Base-by-base conservation (phyloP, 2,113 vertebrate genomes). In the Equus przewalskii region DNA sequence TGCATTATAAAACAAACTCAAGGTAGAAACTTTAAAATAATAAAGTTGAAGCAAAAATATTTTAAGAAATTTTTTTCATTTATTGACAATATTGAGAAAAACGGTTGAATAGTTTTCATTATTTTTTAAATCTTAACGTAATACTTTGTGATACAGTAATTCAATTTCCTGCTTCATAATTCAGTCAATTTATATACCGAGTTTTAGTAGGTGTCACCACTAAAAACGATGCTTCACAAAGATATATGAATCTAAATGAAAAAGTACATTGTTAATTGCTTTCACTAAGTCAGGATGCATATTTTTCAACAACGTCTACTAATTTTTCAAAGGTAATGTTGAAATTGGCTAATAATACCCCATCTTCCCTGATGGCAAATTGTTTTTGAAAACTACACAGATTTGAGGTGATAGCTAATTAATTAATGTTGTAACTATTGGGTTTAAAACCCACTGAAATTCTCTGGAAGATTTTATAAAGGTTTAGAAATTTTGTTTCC, bases 111-210 rank as follows among this genome's bases (percentile, higher is more conserved):
- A 9, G 18, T 36, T 92, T 56, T 91, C 6, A 65, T 67, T 36
- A 75, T 10, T 82, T 96, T 90, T 75, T 19, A 92, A 96, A 64
- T 85, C 21, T 73, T 75, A 19, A 73, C 67, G 94, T 82, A 81
- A 67, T 6, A 75, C 18, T 82, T 94, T 97, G 26, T 41, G 7
- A 76, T 88, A 76, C 0, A 96, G 69, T 10, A 91, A 41, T 91
- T 91, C 36, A 87, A 21, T 75, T 62, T 22, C 56, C 92, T 26
- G 9, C 46, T 91, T 83, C 64, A 51, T 70, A 94, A 88, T 91
- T 94, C 26, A 51, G 16, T 56, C 79, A 12, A 83, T 18, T n/a
- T 56, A 36, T 84, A 49, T 44, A 91, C 33, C 46, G 58, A 80
- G 22, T 62, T 86, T 88, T 83, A 83, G 49, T 79, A 15, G 8